Base-by-base conservation (phyloP, 2,888 invertebrate species). In the Ethmia dodecea region DNA sequence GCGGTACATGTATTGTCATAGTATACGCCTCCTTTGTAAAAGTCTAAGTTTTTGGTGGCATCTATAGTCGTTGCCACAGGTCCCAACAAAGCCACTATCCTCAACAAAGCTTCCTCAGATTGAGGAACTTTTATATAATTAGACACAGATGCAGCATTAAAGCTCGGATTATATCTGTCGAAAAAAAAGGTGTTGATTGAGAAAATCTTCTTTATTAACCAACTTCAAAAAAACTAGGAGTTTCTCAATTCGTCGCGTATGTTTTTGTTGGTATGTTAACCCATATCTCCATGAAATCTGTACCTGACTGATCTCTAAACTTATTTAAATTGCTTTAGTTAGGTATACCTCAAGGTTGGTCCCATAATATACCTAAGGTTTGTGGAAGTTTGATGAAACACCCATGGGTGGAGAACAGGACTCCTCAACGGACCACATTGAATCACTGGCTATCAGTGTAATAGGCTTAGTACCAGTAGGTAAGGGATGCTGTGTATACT, bases 21-120 rank as follows among this genome's bases (percentile, higher is more conserved):
- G 13, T 22, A 33, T 11, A 38, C 14, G 2, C 38, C 38, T 3
- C 22, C 5, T 5, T 12, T 5, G 11, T 38, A 38, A 10, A 26
- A 30, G 8, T 3, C 5, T n/a, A 33, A 16, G 5, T n/a, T n/a
- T n/a, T 8, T 5, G 3, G 3, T 10, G 3, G 24, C 24, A 28
- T 37, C 33, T 1, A 37, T 5, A 4, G 10, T 5, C 2, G 29
- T 29, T 5, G 33, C 12, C 1, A 38, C 15, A 4, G 38, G 38
- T n/a, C 38, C 33, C 5, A 24, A 5, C 5, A 11, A 25, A 9
- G 22, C 34, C 10, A 38, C 30, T 1, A 27, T 15, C 6, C 6
- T 12, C 14, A 22, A 13, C 14, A 38, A 18, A 5, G 1, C 18
- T 1, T n/a, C 6, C 10, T 38, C 38, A 3, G 26, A 26, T 5